Evolutionary conservation across 2,797 vertebrate species (phyloP).

Genomic region (Lepus oiostolus): DNA sequence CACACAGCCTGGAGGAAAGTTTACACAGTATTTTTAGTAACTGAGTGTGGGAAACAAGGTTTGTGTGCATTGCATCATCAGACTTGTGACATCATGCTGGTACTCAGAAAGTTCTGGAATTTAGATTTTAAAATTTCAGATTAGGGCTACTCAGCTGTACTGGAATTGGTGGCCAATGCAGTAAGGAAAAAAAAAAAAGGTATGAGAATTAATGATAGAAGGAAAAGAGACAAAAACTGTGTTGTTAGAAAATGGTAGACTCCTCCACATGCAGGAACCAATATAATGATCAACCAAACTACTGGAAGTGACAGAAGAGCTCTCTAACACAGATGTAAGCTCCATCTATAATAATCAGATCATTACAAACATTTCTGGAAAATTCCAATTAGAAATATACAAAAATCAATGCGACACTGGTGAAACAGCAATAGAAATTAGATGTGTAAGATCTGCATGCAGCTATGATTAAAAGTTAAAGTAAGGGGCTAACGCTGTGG

Average conservation of each 20-base stretch:
- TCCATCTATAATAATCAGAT: not conserved
- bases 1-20: not conserved
- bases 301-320: not conserved
- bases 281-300: not conserved
- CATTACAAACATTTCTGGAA: not conserved
- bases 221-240: not conserved
- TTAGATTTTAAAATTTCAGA: not conserved
- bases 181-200: not conserved
- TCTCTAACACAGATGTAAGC: not conserved
- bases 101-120: not conserved
- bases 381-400: not conserved
- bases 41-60: not conserved
- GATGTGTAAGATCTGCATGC: not conserved
- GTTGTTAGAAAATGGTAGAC: not conserved
- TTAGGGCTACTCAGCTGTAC: not conserved
- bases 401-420: not conserved
- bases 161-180: not conserved
- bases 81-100: not conserved
- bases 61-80: not conserved
- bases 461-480: slow-evolving; percentile 27
- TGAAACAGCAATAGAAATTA: slow-evolving; percentile 20
- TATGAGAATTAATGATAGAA: not conserved
- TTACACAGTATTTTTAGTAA: not conserved
- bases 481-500: not conserved
- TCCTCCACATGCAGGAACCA: not conserved